A percentile compares a stretch with the other conserved stretches of the same genome.
Evolutionary conservation across 2,113 vertebrate species (phyloP).

Genomic region (Telmatochromis sp.): DNA sequence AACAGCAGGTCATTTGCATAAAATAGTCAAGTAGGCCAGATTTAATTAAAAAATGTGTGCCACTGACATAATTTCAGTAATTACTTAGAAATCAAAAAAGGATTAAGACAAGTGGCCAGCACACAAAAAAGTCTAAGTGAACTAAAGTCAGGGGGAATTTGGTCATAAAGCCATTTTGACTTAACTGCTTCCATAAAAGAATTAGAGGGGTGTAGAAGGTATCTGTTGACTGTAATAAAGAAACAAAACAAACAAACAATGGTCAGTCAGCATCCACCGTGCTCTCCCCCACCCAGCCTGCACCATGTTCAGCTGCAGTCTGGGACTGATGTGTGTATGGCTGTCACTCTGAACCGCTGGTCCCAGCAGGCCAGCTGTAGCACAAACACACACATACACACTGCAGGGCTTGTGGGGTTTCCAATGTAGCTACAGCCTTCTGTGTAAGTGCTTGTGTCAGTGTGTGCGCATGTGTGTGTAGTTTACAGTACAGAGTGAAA

Average conservation of each 20-base stretch:
- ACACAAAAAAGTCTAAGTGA: neutral
- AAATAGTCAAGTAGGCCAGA: neutral
- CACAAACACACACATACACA: constrained; percentile 55
- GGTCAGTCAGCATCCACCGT: constrained; percentile 10
- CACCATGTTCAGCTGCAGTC: constrained; percentile 15
- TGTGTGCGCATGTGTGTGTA: constrained; percentile 22
- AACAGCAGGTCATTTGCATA: neutral
- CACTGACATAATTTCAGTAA: neutral
- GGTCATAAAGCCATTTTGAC: neutral
- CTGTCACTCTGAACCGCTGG: constrained; percentile 57
- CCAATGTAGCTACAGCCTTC: constrained; percentile 49
- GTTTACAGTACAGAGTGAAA: constrained; percentile 70
- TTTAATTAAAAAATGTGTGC: neutral
- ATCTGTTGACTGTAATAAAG: neutral
- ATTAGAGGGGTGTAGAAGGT: neutral
- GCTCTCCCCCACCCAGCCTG: neutral
- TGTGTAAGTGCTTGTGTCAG: constrained; percentile 40
- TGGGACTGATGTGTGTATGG: constrained; percentile 35
- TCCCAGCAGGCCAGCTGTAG: constrained; percentile 59
- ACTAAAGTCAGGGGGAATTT: neutral
- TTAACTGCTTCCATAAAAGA: neutral
- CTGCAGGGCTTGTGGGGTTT: constrained; percentile 65
- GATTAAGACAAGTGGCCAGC: neutral
- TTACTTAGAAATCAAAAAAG: neutral
- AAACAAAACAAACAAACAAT: neutral